Conservation (phyloP, 2,888 invertebrate genomes). For the Omphaloscelis lunosa region DNA sequence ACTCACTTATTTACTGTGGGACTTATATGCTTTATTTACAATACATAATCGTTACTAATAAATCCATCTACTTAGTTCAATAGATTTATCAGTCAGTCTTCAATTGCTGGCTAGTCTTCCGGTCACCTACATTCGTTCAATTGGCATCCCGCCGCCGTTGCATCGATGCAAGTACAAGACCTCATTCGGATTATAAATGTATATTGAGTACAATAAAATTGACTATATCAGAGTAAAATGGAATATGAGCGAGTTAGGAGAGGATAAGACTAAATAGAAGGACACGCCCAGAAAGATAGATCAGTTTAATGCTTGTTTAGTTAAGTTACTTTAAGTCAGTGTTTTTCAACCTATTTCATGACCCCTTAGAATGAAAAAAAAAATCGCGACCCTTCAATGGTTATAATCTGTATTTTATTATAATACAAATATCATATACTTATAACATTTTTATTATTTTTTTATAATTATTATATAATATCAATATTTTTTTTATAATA, state of each 20-base stretch:
- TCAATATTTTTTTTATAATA: no score
- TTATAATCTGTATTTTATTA: no score
- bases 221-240: neutral
- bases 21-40: conserved; percentile 36
- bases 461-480: no score
- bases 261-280: neutral
- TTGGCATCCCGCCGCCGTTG: conserved; percentile 47
- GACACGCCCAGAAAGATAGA: neutral
- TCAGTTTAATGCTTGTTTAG: neutral
- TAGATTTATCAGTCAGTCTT: conserved; percentile 35
- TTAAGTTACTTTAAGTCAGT: no score
- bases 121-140: conserved; percentile 63
- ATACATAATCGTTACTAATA: conserved; percentile 21
- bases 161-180: conserved; percentile 33
- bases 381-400: no score
- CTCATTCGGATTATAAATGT: conserved; percentile 13
- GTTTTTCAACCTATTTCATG: no score
- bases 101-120: conserved; percentile 58
- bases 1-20: neutral
- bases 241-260: no score
- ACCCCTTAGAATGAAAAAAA: no score
- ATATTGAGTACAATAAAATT: neutral
- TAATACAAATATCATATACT: no score
- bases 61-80: conserved; percentile 43
- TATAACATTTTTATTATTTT: no score